Conservation (phyloP, 2,797 vertebrate genomes). For the Staurois parvus region DNA sequence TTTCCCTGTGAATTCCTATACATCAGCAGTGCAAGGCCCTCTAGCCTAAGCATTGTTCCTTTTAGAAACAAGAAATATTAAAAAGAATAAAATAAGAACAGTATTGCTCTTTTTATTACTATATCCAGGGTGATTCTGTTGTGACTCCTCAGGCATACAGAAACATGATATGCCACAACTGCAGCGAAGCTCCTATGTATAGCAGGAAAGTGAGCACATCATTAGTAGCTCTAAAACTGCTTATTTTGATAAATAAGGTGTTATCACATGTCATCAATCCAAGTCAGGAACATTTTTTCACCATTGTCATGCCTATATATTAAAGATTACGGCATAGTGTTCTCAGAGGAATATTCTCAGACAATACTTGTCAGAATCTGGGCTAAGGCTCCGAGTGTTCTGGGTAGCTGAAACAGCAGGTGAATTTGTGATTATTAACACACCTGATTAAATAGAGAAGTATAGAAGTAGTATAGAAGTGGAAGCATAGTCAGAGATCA, state of each 20-base stretch:
- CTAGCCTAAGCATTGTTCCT: slow-evolving; percentile 31
- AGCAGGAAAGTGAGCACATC: not conserved
- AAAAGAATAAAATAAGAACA: slow-evolving; percentile 40
- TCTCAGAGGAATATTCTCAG: too few species aligned
- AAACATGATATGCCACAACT: not conserved
- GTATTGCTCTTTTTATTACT: slow-evolving; percentile 30
- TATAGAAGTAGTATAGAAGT: too few species aligned
- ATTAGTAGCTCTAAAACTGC: not conserved
- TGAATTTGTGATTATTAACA: too few species aligned
- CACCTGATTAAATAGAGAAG: too few species aligned
- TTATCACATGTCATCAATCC: not conserved
- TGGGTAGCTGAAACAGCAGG: too few species aligned
- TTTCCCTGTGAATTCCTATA: slow-evolving; percentile 24
- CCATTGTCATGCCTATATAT: too few species aligned
- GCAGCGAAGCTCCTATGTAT: not conserved
- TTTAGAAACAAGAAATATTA: slow-evolving; percentile 51
- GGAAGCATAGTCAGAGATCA: too few species aligned
- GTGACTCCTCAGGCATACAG: slow-evolving; percentile 14
- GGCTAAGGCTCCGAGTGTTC: too few species aligned
- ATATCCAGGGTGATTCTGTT: slow-evolving; percentile 34
- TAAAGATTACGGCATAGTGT: too few species aligned
- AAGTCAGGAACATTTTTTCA: not conserved
- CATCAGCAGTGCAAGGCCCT: slow-evolving; percentile 50
- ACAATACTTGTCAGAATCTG: too few species aligned
- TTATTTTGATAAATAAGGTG: not conserved